A percentile compares a stretch with the other conserved stretches of the same genome.
Conservation (phyloP, 2,888 invertebrate species). For the Meliscaeva auricollis region DNA sequence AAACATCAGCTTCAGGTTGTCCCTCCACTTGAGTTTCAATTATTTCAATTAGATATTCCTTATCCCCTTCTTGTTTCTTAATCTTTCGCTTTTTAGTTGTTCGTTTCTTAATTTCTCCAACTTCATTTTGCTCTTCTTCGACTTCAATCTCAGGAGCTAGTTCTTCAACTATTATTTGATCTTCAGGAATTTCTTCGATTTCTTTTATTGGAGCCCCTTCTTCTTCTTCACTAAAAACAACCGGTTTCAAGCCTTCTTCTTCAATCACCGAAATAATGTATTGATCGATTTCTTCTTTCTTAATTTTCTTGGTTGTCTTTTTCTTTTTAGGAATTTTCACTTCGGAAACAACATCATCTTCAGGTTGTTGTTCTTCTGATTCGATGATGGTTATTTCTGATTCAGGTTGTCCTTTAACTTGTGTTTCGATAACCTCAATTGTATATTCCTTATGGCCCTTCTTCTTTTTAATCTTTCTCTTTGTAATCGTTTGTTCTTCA, state of each 20-base stretch:
- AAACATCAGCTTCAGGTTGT: conserved; percentile 80
- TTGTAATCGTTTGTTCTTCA: conserved; percentile 83
- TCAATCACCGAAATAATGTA: conserved; percentile 80
- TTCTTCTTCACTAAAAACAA: conserved; percentile 64
- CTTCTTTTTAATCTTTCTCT: conserved; percentile 84
- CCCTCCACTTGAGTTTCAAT: conserved; percentile 79
- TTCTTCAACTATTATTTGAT: conserved; percentile 79
- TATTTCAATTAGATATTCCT: conserved; percentile 79
- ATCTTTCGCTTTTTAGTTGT: conserved; percentile 80
- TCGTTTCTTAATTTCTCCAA: conserved; percentile 77
- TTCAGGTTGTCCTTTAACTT: conserved; percentile 82
- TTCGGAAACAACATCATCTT: conserved; percentile 73
- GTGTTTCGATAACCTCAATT: conserved; percentile 84
- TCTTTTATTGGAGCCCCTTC: conserved; percentile 57
- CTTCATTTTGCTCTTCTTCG: conserved; percentile 77
- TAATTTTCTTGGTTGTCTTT: conserved; percentile 78
- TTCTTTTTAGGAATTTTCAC: conserved; percentile 68
- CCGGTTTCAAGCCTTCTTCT: conserved; percentile 78
- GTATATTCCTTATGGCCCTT: conserved; percentile 84
- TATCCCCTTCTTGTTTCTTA: conserved; percentile 79
- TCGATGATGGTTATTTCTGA: conserved; percentile 82
- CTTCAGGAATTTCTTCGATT: conserved; percentile 38
- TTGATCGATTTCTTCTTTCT: conserved; percentile 79
- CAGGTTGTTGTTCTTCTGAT: conserved; percentile 79
- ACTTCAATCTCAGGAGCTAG: conserved; percentile 81